Evolutionary conservation across 2,888 invertebrate genomes (phyloP).

Genomic region (Synergus gifuensis): DNA sequence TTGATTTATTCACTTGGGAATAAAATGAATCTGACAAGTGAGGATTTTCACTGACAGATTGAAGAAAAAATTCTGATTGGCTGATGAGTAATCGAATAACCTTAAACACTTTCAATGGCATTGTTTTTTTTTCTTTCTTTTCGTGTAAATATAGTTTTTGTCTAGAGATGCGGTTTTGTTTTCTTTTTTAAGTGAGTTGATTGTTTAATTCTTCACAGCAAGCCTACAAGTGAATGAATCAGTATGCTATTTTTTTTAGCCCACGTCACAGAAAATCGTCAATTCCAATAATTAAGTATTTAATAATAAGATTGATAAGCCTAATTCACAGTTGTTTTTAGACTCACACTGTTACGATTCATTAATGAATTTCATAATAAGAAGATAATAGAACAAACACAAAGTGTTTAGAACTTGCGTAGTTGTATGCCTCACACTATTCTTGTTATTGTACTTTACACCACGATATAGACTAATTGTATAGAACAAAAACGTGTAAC

Average conservation of each 20-base stretch:
- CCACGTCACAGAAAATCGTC: not conserved
- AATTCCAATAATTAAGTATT: not conserved
- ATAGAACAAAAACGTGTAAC: not conserved
- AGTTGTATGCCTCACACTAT: not conserved
- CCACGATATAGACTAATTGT: not conserved
- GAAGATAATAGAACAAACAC: constrained; percentile 13
- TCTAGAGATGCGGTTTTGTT: not conserved
- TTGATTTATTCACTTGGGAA: constrained; percentile 27
- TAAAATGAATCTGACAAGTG: constrained; percentile 19
- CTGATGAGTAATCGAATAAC: constrained; percentile 24
- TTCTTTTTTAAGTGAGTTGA: constrained; percentile 10
- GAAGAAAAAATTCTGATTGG: not conserved
- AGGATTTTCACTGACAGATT: constrained; percentile 24
- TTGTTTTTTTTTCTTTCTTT: constrained; percentile 21
- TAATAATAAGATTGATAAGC: no score
- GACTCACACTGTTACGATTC: not conserved
- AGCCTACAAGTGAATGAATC: not conserved
- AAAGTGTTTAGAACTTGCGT: not conserved
- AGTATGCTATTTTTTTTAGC: not conserved
- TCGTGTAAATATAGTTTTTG: not conserved
- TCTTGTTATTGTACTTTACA: constrained; percentile 2
- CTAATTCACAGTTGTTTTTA: not conserved
- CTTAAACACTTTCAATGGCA: constrained; percentile 16
- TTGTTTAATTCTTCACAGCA: not conserved
- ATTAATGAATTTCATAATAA: constrained; percentile 24